Conservation (phyloP, 2,888 invertebrate genomes). For the Mactromeris polynyma region DNA sequence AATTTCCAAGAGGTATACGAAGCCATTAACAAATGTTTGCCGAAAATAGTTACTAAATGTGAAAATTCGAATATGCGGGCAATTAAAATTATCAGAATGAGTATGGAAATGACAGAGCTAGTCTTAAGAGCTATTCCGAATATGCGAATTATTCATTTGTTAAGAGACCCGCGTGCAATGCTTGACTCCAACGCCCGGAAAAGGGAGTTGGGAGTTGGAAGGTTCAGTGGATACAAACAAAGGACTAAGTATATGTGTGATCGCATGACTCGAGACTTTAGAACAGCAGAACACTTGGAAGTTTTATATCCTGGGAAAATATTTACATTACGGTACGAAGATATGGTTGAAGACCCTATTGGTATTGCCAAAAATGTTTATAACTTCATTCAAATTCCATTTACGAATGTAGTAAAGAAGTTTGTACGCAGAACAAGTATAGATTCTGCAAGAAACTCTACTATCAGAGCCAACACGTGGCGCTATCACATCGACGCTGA, state of each 20-base stretch:
- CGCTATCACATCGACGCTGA: not conserved
- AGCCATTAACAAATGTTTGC: not conserved
- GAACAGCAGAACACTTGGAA: not conserved
- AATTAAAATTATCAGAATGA: not conserved
- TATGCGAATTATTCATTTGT: conserved; percentile 7
- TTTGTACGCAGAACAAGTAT: not conserved
- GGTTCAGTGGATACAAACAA: not conserved
- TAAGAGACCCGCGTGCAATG: conserved; percentile 7
- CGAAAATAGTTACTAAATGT: not conserved
- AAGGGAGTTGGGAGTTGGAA: not conserved
- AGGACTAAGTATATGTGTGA: not conserved
- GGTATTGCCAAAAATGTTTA: not conserved
- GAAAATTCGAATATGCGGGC: not conserved
- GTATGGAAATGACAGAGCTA: not conserved
- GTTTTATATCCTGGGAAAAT: not conserved
- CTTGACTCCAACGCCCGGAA: not conserved
- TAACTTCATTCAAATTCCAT: not conserved
- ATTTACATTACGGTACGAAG: not conserved
- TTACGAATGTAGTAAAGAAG: not conserved
- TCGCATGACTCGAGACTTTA: not conserved
- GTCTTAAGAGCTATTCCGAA: not conserved
- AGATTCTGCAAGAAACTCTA: not conserved
- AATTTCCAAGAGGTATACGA: too few relatives aligned
- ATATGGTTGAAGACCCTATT: not conserved
- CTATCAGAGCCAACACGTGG: not conserved